These are phyloP conservation scores for Polydesmus complanatus DNA, from an alignment of 2,888 invertebrate species.

Conservation along the genomic window DNA sequence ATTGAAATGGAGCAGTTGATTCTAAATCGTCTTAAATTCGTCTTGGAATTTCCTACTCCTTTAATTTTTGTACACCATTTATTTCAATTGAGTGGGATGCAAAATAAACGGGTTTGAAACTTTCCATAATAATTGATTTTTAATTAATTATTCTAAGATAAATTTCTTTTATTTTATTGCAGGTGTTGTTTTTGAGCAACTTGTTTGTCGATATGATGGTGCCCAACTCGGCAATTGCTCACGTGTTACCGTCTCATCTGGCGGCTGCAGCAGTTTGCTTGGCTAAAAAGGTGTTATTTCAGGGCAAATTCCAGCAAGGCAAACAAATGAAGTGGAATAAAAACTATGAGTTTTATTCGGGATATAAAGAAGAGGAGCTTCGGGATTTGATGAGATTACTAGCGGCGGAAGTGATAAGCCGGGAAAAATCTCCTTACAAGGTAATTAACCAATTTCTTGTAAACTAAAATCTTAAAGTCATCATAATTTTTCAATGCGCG, in stretches of 20 bases:
- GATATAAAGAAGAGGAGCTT: constrained; percentile 2
- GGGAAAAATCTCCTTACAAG: neutral
- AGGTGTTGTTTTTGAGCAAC: neutral
- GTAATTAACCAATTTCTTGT: too few species aligned
- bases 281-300: neutral
- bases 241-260: constrained; percentile 1
- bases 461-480: too few species aligned
- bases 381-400: neutral
- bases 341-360: neutral
- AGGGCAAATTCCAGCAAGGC: too few species aligned
- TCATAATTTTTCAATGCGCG: too few species aligned
- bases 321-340: neutral
- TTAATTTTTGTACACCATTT: constrained; percentile 10
- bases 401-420: neutral
- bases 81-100: neutral
- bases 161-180: neutral
- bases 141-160: too few species aligned
- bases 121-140: too few species aligned
- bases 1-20: constrained; percentile 10
- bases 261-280: constrained; percentile 7
- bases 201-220: constrained; percentile 1
- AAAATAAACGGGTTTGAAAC: too few species aligned
- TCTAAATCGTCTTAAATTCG: constrained; percentile 7
- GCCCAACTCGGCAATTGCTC: neutral
- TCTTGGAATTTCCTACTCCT: constrained; percentile 13